Base-by-base conservation (phyloP, 2,888 invertebrate species). In the Cecidostiba fungosa region DNA sequence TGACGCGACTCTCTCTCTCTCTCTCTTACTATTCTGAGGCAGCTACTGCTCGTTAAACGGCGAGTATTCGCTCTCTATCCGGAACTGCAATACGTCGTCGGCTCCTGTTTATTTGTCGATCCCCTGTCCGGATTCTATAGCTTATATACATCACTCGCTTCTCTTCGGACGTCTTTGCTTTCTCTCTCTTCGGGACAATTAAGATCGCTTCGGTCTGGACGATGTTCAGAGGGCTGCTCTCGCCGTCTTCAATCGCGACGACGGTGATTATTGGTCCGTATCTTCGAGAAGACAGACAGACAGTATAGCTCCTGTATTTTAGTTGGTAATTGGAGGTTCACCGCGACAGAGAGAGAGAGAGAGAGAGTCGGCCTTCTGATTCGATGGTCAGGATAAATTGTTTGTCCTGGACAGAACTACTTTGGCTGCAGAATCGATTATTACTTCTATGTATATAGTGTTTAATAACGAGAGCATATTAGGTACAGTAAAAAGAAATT, bases 31-130 rank as follows among this genome's bases (percentile, higher is more conserved):
- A 29, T 32, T 29, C 16, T 26, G 43, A 12, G 29, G 19, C 39
- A 69, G 62, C 77, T 77, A 50, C 8, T 89, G 88, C 89, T 89
- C 89, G 89, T 90, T 91, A 90, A 90, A 90, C 88, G 88, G 87
- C 88, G 39, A 82, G 76, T 83, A 76, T 85, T 39, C 10, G 8
- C 10, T 39, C 16, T 54, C 4, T 16, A 54, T 16, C 70, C 84
- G 79, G 78, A 86, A 50, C 82, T 82, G 82, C 82, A 83, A 85
- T 83, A 78, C 85, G 77, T 47, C 84, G 86, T 47, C 84, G 86
- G 84, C 77, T 59, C 76, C 82, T 70, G 83, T 85, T 77, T 83
- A 84, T 80, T 81, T 80, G 82, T 10, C 81, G 50, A 84, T 50
- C 81, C 82, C 79, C 69, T 79, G 43, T 43, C 80, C 39, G 19